A percentile compares a stretch with the other conserved stretches of the same genome.
Conservation (phyloP, 1,140 invertebrate genomes). For the Cydia pomonella region DNA sequence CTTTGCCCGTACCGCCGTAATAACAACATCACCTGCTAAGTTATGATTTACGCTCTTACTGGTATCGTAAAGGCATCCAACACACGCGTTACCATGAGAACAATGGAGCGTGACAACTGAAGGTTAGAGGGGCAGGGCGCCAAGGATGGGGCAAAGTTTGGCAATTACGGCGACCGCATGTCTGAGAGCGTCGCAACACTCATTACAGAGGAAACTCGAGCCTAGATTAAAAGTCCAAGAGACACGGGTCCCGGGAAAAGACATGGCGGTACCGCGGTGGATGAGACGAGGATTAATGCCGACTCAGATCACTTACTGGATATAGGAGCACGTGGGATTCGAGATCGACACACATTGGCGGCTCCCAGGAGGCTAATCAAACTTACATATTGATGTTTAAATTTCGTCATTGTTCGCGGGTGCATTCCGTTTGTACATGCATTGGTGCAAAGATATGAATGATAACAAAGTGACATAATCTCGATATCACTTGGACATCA, state of each 20-base stretch:
- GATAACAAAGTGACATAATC: no score
- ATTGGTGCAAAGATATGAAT: no score
- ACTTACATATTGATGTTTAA: no score
- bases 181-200: constrained; percentile 77
- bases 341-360: no score
- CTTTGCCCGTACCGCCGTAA: not conserved
- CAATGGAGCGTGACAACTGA: constrained; percentile 70
- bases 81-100: constrained; percentile 66
- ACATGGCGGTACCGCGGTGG: constrained; percentile 36
- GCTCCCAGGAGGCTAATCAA: no score
- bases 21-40: constrained; percentile 24
- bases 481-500: no score
- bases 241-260: constrained; percentile 48
- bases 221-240: constrained; percentile 71
- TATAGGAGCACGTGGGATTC: no score
- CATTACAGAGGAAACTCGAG: constrained; percentile 73
- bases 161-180: constrained; percentile 79
- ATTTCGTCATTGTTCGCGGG: no score
- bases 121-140: constrained; percentile 48
- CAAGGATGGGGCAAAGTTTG: constrained; percentile 70
- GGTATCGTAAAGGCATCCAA: constrained; percentile 48
- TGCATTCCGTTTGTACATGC: no score
- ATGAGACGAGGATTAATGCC: constrained; percentile 46
- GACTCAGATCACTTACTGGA: not conserved
- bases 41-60: constrained; percentile 11